A percentile compares a stretch with the other conserved stretches of the same genome.
These are phyloP conservation scores for Etia nguti DNA, from an alignment of 2,113 vertebrate genomes.

Conservation along the genomic window DNA sequence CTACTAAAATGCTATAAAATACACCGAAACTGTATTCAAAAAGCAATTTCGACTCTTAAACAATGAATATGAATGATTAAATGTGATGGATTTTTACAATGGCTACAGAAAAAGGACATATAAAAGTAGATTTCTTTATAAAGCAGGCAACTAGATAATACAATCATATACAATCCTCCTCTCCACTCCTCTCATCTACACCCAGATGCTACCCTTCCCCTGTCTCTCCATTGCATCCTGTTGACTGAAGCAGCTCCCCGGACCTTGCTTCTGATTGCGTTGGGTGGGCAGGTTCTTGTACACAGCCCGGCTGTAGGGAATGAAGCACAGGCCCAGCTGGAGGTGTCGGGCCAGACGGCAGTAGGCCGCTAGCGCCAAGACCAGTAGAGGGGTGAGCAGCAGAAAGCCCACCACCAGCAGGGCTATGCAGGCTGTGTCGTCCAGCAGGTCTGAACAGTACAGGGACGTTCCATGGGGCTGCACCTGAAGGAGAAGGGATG, in stretches of 20 bases:
- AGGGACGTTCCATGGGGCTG: slow-evolving; percentile 69
- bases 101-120: background rate
- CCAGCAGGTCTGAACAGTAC: slow-evolving; percentile 79
- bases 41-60: background rate
- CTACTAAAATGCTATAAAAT: slow-evolving; percentile 21
- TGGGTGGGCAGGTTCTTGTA: slow-evolving; percentile 76
- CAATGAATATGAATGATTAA: background rate
- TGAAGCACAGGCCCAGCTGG: slow-evolving; percentile 83
- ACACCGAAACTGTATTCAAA: background rate
- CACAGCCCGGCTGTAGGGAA: slow-evolving; percentile 87
- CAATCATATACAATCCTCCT: background rate
- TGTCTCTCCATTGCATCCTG: slow-evolving; percentile 50
- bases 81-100: slow-evolving; percentile 38
- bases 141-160: background rate
- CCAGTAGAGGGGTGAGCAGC: slow-evolving; percentile 81
- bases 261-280: slow-evolving; percentile 19
- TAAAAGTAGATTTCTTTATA: background rate
- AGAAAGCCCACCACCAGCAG: slow-evolving; percentile 85
- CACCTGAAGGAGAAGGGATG: slow-evolving; percentile 61
- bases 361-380: slow-evolving; percentile 84
- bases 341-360: slow-evolving; percentile 83
- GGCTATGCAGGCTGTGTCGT: slow-evolving; percentile 79
- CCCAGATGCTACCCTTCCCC: slow-evolving; percentile 79
- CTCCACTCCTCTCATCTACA: slow-evolving; percentile 65
- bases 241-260: slow-evolving; percentile 63